Evolutionary conservation across 2,113 vertebrate species (phyloP).

Genomic region (Mugil cephalus): DNA sequence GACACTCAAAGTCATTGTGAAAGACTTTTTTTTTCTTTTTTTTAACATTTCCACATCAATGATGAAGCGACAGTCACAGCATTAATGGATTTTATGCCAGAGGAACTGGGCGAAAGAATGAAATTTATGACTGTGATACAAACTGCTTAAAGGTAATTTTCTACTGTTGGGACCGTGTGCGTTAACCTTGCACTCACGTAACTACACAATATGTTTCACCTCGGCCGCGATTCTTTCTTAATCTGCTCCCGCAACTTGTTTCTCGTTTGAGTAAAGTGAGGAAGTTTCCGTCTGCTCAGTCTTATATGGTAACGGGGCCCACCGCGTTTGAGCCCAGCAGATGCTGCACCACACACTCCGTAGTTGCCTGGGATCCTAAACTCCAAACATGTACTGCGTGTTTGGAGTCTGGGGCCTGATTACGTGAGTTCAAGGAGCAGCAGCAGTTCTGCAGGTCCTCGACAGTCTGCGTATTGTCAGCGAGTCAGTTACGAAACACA

Average conservation of each 20-base stretch:
- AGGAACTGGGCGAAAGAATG: conserved; percentile 25
- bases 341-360: conserved; percentile 22
- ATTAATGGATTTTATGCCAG: conserved; percentile 57
- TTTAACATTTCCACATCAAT: conserved; percentile 42
- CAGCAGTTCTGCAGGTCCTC: conserved; percentile 42
- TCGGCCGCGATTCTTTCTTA: neutral
- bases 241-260: conserved; percentile 9
- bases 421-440: conserved; percentile 29
- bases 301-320: no score
- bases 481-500: conserved; percentile 56
- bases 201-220: neutral
- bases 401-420: conserved; percentile 23
- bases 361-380: conserved; percentile 38
- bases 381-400: conserved; percentile 19
- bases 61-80: conserved; percentile 36
- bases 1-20: conserved; percentile 62
- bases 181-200: conserved; percentile 32
- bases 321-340: neutral
- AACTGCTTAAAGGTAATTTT: conserved; percentile 12
- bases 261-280: neutral
- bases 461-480: conserved; percentile 55
- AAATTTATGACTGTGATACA: conserved; percentile 19
- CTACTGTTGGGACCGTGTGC: conserved; percentile 6
- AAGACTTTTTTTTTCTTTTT: conserved; percentile 48
- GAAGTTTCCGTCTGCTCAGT: neutral